phyloP scores from a whole-genome alignment of 2,888 invertebrate genomes.

The Caenorhabditis sp. region DNA sequence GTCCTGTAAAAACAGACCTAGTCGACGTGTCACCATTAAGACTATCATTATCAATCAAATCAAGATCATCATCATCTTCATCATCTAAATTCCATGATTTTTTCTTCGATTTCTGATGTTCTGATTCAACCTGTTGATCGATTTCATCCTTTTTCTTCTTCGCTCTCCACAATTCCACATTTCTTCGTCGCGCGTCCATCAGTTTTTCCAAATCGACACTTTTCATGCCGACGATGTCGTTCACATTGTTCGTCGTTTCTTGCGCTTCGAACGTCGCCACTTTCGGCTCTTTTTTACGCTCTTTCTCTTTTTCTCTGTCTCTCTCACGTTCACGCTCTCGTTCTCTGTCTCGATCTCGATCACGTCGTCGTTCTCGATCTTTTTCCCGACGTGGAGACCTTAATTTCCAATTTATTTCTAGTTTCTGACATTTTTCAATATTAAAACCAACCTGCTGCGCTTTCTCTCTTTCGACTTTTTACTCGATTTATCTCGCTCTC shows the following conservation, averaged over 20 bases:
- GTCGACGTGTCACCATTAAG: conserved; percentile 1
- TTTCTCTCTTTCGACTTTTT: no score
- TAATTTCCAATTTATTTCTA: no score
- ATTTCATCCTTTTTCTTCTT: conserved; percentile 39
- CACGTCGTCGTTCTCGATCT: conserved; percentile 28
- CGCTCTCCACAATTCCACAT: conserved; percentile 49
- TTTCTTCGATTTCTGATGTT: conserved; percentile 12
- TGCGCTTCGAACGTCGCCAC: conserved; percentile 2
- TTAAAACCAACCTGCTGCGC: no score
- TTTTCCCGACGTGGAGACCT: conserved; percentile 13
- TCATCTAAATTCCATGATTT: conserved; percentile 96
- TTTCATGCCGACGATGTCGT: conserved; percentile 30
- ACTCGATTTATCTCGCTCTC: no score
- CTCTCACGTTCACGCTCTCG: conserved; percentile 22
- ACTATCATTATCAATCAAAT: background rate
- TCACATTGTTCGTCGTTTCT: conserved; percentile 9
- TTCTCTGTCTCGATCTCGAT: conserved; percentile 17
- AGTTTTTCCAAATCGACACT: conserved; percentile 36
- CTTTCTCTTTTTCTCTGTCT: conserved; percentile 5
- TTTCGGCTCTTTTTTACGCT: conserved; percentile 15
- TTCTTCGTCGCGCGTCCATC: conserved; percentile 49
- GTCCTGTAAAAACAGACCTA: no score
- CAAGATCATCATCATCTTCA: conserved; percentile 76
- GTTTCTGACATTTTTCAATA: no score
- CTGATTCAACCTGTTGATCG: conserved; percentile 20